These are phyloP conservation scores for Neopelma chrysocephalum DNA, from an alignment of 2,797 vertebrate species.

Conservation along the genomic window DNA sequence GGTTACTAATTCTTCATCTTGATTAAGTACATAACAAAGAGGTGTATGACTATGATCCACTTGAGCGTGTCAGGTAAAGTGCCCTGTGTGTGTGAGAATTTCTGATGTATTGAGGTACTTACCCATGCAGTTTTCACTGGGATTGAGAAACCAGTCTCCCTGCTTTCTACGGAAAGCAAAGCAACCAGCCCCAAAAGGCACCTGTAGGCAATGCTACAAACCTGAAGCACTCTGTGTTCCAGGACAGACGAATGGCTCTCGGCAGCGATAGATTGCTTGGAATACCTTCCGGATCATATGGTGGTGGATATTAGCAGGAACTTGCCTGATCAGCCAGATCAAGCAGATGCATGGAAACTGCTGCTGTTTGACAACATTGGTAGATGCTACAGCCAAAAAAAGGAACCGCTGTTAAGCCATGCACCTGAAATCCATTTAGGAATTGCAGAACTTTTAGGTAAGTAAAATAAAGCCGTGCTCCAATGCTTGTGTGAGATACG, in stretches of 20 bases:
- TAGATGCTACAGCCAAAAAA: constrained; percentile 85
- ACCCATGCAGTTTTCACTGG: background rate
- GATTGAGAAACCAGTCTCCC: background rate
- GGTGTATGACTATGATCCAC: background rate
- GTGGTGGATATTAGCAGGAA: constrained; percentile 93
- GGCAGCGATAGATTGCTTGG: constrained; percentile 90
- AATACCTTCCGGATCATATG: constrained; percentile 89
- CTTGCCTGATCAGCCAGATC: constrained; percentile 81
- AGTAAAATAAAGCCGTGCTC: constrained; percentile 34
- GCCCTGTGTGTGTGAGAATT: background rate
- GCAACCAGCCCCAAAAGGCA: background rate
- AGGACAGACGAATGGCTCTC: constrained; percentile 96
- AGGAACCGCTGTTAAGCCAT: constrained; percentile 88
- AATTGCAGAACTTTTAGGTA: constrained; percentile 92
- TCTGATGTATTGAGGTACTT: background rate
- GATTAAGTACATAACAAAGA: background rate
- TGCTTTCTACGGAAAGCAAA: background rate
- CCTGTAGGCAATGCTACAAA: background rate
- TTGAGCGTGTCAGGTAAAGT: background rate
- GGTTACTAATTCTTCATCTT: constrained; percentile 27
- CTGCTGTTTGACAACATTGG: constrained; percentile 86
- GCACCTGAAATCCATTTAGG: constrained; percentile 91
- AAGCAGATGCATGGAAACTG: constrained; percentile 83
- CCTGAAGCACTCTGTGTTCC: background rate
- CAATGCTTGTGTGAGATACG: background rate